These are phyloP conservation scores for Trichomycterus rosablanca DNA, from an alignment of 2,113 vertebrate genomes.

Conservation along the genomic window DNA sequence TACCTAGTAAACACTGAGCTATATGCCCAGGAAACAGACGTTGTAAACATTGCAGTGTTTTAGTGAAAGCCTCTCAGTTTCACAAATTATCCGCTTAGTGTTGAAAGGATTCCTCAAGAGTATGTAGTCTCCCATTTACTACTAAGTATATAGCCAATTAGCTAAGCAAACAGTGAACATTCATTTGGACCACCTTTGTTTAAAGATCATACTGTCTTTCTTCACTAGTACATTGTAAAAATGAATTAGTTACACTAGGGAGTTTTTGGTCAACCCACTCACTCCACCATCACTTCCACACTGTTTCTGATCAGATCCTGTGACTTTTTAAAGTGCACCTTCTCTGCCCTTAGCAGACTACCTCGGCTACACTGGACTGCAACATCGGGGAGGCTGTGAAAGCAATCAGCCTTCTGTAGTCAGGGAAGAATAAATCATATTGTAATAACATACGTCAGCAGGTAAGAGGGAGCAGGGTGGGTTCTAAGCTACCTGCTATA, in stretches of 20 bases:
- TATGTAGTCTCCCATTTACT: too few relatives aligned
- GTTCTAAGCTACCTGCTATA: conserved; percentile 49
- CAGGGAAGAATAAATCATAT: conserved; percentile 51
- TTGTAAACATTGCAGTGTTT: too few relatives aligned
- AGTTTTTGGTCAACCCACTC: too few relatives aligned
- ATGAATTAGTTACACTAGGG: too few relatives aligned
- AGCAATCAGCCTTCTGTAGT: conserved; percentile 43
- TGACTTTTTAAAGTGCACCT: conserved; percentile 16
- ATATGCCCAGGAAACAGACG: too few relatives aligned
- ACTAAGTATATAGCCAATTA: too few relatives aligned
- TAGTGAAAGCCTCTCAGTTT: too few relatives aligned
- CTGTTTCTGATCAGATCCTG: conserved; percentile 7
- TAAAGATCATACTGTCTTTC: too few relatives aligned
- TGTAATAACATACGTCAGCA: conserved; percentile 58
- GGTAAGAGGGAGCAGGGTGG: conserved; percentile 38
- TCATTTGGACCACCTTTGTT: conserved; percentile 1
- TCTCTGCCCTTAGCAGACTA: conserved; percentile 14
- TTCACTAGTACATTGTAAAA: too few relatives aligned
- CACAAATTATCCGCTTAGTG: too few relatives aligned
- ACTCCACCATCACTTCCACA: conserved; percentile 5
- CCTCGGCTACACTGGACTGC: conserved; percentile 7
- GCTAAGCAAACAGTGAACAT: neutral
- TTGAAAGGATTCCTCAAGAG: too few relatives aligned
- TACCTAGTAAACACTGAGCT: conserved; percentile 10
- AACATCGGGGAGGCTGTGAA: conserved; percentile 44